phyloP scores from a whole-genome alignment of 2,888 invertebrate genomes.

The Hoplodrina ambigua region DNA sequence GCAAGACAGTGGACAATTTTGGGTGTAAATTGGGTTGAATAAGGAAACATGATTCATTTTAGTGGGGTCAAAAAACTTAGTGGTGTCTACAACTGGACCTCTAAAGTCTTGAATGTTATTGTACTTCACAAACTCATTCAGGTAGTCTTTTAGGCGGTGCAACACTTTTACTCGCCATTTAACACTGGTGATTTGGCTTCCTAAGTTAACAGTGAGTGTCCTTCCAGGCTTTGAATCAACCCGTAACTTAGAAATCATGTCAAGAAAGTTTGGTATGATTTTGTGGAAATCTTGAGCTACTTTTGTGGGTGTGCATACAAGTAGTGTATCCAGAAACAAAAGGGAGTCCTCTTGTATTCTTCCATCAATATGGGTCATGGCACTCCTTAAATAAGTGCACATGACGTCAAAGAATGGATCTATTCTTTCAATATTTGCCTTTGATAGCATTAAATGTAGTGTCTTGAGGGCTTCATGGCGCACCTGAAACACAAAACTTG shows the following conservation, averaged over 20 bases:
- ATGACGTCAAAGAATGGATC: slow-evolving; percentile 94
- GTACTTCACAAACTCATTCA: slow-evolving; percentile 78
- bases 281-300: slow-evolving; percentile 92
- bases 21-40: slow-evolving; percentile 76
- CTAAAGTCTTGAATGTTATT: slow-evolving; percentile 69
- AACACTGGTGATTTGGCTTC: slow-evolving; percentile 93
- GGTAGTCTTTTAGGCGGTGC: slow-evolving; percentile 91
- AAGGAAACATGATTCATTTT: slow-evolving; percentile 77
- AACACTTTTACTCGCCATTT: slow-evolving; percentile 95
- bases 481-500: slow-evolving; percentile 76
- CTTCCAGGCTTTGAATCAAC: slow-evolving; percentile 92
- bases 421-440: slow-evolving; percentile 85
- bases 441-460: slow-evolving; percentile 86
- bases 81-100: slow-evolving; percentile 58
- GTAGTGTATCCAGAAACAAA: slow-evolving; percentile 93
- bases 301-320: slow-evolving; percentile 92
- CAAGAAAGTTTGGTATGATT: slow-evolving; percentile 95
- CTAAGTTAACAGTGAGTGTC: slow-evolving; percentile 92
- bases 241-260: slow-evolving; percentile 95
- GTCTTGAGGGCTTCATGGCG: slow-evolving; percentile 91
- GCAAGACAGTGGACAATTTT: slow-evolving; percentile 81
- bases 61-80: slow-evolving; percentile 72
- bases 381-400: slow-evolving; percentile 95
- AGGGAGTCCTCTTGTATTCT: slow-evolving; percentile 96
- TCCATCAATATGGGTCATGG: slow-evolving; percentile 96